Evolutionary conservation across 2,797 vertebrate genomes (phyloP).

Genomic region (Chaetodon trifasciatus): DNA sequence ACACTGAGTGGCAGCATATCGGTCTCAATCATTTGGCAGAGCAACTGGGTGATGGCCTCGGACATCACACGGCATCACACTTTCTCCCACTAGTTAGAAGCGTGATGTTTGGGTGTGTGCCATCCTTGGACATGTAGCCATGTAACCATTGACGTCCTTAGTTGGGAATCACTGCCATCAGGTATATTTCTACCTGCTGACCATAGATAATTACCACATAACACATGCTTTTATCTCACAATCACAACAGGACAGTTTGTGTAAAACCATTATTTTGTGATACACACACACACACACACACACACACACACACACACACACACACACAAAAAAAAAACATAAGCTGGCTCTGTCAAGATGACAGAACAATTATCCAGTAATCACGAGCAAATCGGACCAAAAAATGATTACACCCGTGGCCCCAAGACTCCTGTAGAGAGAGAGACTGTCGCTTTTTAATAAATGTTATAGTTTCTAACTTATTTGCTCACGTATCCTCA

Average conservation of each 20-base stretch:
- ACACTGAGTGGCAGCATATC: too few species aligned
- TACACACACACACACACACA: not conserved
- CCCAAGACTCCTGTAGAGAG: slow-evolving; percentile 4
- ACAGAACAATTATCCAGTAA: slow-evolving; percentile 40
- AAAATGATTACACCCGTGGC: slow-evolving; percentile 13
- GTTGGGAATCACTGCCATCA: not conserved
- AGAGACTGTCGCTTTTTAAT: not conserved
- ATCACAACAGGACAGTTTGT: not conserved
- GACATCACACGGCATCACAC: too few species aligned
- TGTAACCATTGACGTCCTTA: too few species aligned
- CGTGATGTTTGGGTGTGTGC: too few species aligned
- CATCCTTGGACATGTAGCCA: too few species aligned
- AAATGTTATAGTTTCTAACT: slow-evolving; percentile 38
- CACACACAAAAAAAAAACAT: too few species aligned
- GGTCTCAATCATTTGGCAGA: too few species aligned
- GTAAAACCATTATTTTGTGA: slow-evolving; percentile 18
- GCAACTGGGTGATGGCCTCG: too few species aligned
- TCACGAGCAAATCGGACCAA: slow-evolving; percentile 36
- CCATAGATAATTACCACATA: not conserved
- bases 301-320: too few species aligned
- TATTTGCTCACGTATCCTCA: slow-evolving; percentile 39
- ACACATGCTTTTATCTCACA: not conserved
- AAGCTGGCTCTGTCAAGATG: slow-evolving; percentile 19
- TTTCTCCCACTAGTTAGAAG: too few species aligned
- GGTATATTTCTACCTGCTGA: not conserved